phyloP scores from a whole-genome alignment of 1,140 invertebrate genomes.

The Lordiphosa clarofinis region DNA sequence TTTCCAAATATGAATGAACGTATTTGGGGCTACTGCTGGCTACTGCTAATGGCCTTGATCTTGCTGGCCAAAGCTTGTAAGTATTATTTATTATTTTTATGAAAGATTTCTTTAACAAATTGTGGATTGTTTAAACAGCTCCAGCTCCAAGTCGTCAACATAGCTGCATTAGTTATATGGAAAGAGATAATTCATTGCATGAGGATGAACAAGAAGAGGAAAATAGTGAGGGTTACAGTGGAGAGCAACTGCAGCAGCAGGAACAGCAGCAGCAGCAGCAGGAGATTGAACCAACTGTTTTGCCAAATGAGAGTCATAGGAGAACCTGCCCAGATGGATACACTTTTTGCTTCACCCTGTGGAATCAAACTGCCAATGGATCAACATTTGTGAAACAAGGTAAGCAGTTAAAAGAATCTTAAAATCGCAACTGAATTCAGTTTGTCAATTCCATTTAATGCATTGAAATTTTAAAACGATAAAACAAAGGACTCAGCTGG shows the following conservation, averaged over 20 bases:
- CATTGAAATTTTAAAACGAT: no score
- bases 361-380: conserved; percentile 61
- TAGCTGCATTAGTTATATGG: conserved; percentile 69
- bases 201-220: conserved; percentile 62
- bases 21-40: conserved; percentile 23
- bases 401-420: no score
- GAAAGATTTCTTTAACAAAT: no score
- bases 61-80: conserved; percentile 35
- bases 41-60: conserved; percentile 35
- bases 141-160: conserved; percentile 56
- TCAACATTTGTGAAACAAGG: conserved; percentile 61
- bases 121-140: conserved; percentile 3
- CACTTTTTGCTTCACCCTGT: conserved; percentile 69
- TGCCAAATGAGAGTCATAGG: conserved; percentile 32
- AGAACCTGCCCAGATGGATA: conserved; percentile 57
- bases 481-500: no score
- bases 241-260: conserved; percentile 25
- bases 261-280: conserved; percentile 21
- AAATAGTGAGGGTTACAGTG: conserved; percentile 29
- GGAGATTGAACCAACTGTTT: conserved; percentile 19
- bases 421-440: no score
- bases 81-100: conserved; percentile 14
- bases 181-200: conserved; percentile 57
- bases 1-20: conserved; percentile 37
- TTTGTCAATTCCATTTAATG: no score